Percentiles rank a stretch among this genome's conserved stretches.
phyloP scores from a whole-genome alignment of 53 echinoderm and acorn worm species.

The Actinopyga echinites region DNA sequence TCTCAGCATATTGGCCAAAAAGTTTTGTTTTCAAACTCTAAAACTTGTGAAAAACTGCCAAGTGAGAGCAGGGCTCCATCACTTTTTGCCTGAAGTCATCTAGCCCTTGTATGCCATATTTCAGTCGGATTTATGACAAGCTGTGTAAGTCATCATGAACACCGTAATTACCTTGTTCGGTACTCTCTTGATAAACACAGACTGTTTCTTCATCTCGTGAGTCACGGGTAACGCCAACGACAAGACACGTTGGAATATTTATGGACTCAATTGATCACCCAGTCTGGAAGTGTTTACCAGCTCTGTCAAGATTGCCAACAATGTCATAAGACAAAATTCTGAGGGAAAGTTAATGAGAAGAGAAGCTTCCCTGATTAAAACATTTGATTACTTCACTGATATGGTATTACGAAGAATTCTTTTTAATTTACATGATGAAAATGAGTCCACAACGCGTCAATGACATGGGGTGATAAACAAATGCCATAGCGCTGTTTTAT shows the following conservation, averaged over 20 bases:
- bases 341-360: conserved; percentile 11
- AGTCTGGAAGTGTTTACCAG: neutral
- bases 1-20: too few relatives aligned
- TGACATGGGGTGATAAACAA: too few relatives aligned
- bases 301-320: conserved; percentile 11
- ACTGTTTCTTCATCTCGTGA: neutral
- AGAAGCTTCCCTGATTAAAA: too few relatives aligned
- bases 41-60: neutral
- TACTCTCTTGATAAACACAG: neutral
- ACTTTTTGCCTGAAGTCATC: neutral
- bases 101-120: conserved; percentile 28
- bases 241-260: neutral
- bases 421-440: too few relatives aligned
- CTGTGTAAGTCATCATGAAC: neutral
- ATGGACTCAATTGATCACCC: conserved; percentile 20
- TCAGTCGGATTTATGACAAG: conserved; percentile 32
- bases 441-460: too few relatives aligned
- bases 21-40: neutral
- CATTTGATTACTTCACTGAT: too few relatives aligned
- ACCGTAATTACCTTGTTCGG: neutral
- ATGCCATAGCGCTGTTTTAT: too few relatives aligned
- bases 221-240: conserved; percentile 5
- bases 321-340: neutral
- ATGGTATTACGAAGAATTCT: too few relatives aligned
- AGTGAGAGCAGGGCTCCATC: neutral